A percentile compares a stretch with the other conserved stretches of the same genome.
Evolutionary conservation across 2,888 invertebrate species (phyloP).

Genomic region (Penaeus monodon): DNA sequence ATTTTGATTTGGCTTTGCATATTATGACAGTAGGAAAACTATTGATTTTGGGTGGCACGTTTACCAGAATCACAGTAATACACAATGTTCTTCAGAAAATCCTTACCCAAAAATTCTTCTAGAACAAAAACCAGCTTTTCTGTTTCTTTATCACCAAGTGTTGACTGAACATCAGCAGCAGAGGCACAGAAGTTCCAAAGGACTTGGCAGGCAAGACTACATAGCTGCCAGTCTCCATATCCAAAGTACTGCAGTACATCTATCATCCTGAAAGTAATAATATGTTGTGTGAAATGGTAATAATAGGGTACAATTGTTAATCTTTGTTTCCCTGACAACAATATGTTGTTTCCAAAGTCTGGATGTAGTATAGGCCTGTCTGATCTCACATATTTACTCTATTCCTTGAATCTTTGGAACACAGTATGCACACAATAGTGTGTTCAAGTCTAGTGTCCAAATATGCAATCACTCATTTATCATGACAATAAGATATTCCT

Average conservation of each 20-base stretch:
- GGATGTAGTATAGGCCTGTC: too few relatives aligned
- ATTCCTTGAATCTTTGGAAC: too few relatives aligned
- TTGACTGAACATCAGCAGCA: constrained; percentile 53
- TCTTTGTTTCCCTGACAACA: too few relatives aligned
- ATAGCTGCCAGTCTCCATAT: constrained; percentile 79
- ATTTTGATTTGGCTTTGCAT: too few relatives aligned
- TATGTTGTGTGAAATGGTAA: not conserved
- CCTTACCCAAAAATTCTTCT: constrained; percentile 63
- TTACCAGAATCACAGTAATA: not conserved
- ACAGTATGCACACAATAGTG: too few relatives aligned
- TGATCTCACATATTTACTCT: too few relatives aligned
- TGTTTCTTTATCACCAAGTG: constrained; percentile 62
- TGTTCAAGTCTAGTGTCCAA: too few relatives aligned
- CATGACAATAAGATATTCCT: too few relatives aligned
- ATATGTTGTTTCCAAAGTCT: too few relatives aligned
- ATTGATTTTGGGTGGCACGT: not conserved
- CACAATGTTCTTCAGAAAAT: not conserved
- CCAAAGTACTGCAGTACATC: constrained; percentile 75
- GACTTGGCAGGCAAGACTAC: constrained; percentile 81
- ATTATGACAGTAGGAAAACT: not conserved
- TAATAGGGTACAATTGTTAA: not conserved
- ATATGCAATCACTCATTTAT: too few relatives aligned
- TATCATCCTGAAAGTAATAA: constrained; percentile 70
- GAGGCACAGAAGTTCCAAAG: constrained; percentile 78
- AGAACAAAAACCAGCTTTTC: constrained; percentile 60